phyloP scores from a whole-genome alignment of 2,888 invertebrate genomes.

The Coremacera marginata region DNA sequence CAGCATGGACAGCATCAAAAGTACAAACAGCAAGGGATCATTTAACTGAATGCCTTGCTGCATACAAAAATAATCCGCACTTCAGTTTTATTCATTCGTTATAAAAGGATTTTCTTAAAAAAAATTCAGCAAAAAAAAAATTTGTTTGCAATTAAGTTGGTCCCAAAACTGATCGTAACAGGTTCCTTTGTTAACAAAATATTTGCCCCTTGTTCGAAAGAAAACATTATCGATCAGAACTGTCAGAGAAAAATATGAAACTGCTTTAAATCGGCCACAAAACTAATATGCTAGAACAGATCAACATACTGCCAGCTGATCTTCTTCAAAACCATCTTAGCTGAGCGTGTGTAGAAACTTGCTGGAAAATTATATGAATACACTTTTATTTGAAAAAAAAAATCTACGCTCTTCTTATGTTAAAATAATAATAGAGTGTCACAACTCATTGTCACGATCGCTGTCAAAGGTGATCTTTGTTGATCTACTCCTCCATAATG shows the following conservation, averaged over 20 bases:
- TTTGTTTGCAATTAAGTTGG: constrained; percentile 15
- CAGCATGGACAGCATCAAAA: neutral
- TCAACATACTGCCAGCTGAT: neutral
- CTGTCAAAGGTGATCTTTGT: constrained; percentile 7
- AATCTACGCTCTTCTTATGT: constrained; percentile 10
- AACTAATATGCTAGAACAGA: neutral
- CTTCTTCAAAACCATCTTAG: neutral
- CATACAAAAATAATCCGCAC: constrained; percentile 13
- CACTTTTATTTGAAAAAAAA: neutral
- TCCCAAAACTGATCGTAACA: constrained; percentile 2
- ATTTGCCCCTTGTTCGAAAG: neutral
- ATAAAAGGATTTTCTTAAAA: neutral
- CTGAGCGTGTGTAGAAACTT: too few relatives aligned
- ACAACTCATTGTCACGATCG: constrained; percentile 34
- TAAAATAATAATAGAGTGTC: constrained; percentile 32
- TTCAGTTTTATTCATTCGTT: neutral
- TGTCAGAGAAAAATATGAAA: neutral
- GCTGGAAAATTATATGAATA: neutral
- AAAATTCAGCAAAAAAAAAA: neutral
- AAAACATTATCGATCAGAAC: neutral
- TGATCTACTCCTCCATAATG: neutral
- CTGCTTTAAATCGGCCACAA: neutral
- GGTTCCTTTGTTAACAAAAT: neutral
- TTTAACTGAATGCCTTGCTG: neutral
- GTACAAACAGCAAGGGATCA: neutral